phyloP scores from a whole-genome alignment of 2,797 vertebrate genomes.

The Xiphophorus birchmanni region DNA sequence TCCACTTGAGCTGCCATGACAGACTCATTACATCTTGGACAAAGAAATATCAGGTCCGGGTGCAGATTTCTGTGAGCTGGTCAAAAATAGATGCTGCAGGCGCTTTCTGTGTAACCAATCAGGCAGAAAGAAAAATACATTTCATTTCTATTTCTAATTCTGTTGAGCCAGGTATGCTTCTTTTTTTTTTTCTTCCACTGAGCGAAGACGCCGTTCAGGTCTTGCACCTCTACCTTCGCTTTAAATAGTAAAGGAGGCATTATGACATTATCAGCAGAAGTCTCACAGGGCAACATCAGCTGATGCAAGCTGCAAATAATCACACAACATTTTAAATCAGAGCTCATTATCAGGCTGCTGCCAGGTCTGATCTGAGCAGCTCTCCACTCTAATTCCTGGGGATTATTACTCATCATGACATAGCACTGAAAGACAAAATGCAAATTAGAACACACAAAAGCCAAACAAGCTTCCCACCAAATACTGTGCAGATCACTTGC shows the following conservation, averaged over 20 bases:
- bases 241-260: conserved; percentile 22
- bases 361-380: conserved; percentile 46
- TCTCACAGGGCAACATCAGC: conserved; percentile 40
- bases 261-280: conserved; percentile 11
- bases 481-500: conserved; percentile 8
- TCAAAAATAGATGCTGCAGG: conserved; percentile 35
- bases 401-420: conserved; percentile 59
- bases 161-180: background rate
- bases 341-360: conserved; percentile 45
- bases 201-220: background rate
- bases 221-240: background rate
- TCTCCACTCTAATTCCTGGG: conserved; percentile 53
- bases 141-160: conserved; percentile 14
- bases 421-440: conserved; percentile 40
- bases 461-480: conserved; percentile 17
- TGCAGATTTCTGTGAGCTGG: conserved; percentile 5
- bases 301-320: conserved; percentile 48
- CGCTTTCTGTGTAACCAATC: conserved; percentile 27
- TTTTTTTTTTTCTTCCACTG: background rate
- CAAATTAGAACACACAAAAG: conserved; percentile 37
- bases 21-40: conserved; percentile 40
- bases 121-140: conserved; percentile 27
- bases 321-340: conserved; percentile 58
- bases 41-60: conserved; percentile 23
- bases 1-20: conserved; percentile 52